phyloP scores from a whole-genome alignment of 53 echinoderm and acorn worm species.

The Echinometra lucunter region DNA sequence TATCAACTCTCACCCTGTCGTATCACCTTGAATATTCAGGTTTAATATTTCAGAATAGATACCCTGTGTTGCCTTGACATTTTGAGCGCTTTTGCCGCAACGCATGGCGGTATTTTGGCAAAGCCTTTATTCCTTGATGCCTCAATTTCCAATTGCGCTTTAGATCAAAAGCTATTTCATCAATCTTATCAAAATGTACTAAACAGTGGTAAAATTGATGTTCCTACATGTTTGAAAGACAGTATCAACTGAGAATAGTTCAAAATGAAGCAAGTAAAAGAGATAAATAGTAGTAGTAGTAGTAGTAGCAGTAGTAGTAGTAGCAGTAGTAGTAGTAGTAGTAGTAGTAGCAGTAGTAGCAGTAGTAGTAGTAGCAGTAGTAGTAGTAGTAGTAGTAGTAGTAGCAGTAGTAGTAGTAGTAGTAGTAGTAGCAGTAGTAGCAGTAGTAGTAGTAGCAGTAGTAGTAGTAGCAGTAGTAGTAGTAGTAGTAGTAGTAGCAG shows the following conservation, averaged over 20 bases:
- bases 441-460: too few relatives aligned
- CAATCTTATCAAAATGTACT: neutral
- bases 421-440: too few relatives aligned
- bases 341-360: too few relatives aligned
- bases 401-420: too few relatives aligned
- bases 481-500: too few relatives aligned
- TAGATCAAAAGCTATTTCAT: neutral
- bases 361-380: too few relatives aligned
- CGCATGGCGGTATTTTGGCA: neutral
- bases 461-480: too few relatives aligned
- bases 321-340: too few relatives aligned
- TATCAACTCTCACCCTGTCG: neutral
- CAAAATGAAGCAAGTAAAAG: neutral
- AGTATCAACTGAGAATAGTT: neutral
- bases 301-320: too few relatives aligned
- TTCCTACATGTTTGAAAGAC: neutral
- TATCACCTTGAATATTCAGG: neutral
- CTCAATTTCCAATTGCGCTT: neutral
- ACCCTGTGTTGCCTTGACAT: neutral
- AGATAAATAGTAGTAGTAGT: too few relatives aligned
- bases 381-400: too few relatives aligned
- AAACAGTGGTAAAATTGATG: neutral
- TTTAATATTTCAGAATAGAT: constrained; percentile 30
- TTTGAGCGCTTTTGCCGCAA: neutral
- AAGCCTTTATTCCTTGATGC: neutral